Conservation (phyloP, 2,888 invertebrate genomes). For the Masnerella sp. region DNA sequence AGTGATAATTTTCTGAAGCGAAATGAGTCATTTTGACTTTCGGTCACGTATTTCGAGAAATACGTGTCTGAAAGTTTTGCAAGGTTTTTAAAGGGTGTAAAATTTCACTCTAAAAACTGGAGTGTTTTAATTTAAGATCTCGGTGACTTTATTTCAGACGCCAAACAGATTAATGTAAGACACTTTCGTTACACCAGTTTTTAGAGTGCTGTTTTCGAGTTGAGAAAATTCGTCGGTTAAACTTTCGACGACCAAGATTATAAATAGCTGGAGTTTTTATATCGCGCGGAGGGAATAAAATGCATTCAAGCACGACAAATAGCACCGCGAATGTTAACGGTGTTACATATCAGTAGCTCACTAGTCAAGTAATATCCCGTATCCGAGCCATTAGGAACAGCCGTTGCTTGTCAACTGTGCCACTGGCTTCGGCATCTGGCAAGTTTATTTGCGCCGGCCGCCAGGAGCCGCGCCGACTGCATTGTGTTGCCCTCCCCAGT, state of each 20-base stretch:
- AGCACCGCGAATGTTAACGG: constrained; percentile 51
- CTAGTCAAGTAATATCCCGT: constrained; percentile 52
- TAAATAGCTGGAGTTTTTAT: constrained; percentile 29
- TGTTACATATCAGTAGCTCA: constrained; percentile 55
- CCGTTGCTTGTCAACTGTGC: constrained; percentile 56
- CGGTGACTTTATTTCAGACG: too few species aligned
- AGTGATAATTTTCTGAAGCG: too few species aligned
- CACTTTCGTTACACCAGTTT: too few species aligned
- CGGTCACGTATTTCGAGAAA: too few species aligned
- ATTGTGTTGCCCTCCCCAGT: constrained; percentile 7
- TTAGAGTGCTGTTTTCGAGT: too few species aligned
- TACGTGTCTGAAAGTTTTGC: too few species aligned
- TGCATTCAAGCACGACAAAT: constrained; percentile 44
- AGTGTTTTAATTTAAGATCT: too few species aligned
- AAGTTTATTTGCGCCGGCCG: constrained; percentile 56
- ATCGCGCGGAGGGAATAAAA: constrained; percentile 23
- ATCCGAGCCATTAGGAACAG: constrained; percentile 48
- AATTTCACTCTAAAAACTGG: too few species aligned
- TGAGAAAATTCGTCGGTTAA: too few species aligned
- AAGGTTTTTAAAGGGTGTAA: too few species aligned
- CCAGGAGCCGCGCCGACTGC: constrained; percentile 29
- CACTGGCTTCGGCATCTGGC: constrained; percentile 56
- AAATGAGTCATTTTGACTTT: too few species aligned
- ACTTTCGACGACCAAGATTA: constrained; percentile 7
- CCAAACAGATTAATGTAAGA: too few species aligned